Evolutionary conservation across 64 coral and sea anemone species (phyloP).

Genomic region (Pocillopora damicornis): DNA sequence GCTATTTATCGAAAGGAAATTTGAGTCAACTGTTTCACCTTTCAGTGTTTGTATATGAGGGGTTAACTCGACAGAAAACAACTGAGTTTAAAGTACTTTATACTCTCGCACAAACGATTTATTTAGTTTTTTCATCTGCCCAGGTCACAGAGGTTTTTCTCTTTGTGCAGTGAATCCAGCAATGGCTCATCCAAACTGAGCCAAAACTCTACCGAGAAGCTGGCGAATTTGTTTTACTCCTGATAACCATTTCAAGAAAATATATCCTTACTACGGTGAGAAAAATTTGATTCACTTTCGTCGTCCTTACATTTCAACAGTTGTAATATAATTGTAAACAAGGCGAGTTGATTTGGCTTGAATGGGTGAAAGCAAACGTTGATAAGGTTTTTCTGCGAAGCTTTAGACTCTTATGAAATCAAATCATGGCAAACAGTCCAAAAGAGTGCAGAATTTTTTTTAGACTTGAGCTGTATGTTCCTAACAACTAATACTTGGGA

Average conservation of each 20-base stretch:
- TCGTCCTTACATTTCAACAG: background rate
- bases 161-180: background rate
- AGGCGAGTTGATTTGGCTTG: background rate
- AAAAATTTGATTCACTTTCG: background rate
- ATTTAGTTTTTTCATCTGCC: constrained; percentile 30
- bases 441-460: background rate
- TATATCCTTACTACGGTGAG: background rate
- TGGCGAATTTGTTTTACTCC: too few relatives aligned
- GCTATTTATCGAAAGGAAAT: constrained; percentile 53
- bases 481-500: too few relatives aligned
- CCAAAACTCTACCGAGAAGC: background rate
- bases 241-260: background rate
- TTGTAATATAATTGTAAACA: constrained; percentile 3
- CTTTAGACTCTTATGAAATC: background rate
- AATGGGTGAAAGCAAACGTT: background rate
- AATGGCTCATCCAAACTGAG: background rate
- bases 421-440: background rate
- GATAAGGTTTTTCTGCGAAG: background rate
- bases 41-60: constrained; percentile 56
- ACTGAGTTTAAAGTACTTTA: constrained; percentile 26
- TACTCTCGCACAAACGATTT: constrained; percentile 22
- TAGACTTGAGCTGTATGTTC: too few relatives aligned
- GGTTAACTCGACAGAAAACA: constrained; percentile 47
- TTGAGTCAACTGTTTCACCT: constrained; percentile 62
- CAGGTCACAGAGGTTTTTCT: background rate